phyloP scores from a whole-genome alignment of 2,888 invertebrate genomes.

The Corbicula japonica region DNA sequence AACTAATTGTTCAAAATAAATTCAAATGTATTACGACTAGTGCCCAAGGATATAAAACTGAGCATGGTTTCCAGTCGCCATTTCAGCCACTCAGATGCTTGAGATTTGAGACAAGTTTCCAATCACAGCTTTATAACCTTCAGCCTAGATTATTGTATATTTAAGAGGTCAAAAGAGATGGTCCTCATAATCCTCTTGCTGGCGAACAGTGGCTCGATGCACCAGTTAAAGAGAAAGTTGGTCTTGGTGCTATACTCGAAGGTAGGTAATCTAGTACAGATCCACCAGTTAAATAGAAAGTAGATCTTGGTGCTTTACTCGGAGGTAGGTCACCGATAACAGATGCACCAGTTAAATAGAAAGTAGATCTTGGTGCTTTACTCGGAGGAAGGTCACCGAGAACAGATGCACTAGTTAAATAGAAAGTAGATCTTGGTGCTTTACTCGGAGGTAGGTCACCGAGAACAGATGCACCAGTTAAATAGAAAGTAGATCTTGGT shows the following conservation, averaged over 20 bases:
- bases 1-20: not conserved
- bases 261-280: slow-evolving; percentile 16
- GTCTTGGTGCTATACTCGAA: slow-evolving; percentile 16
- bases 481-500: too few relatives aligned
- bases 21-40: not conserved
- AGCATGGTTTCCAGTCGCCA: too few relatives aligned
- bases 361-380: not conserved
- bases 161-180: slow-evolving; percentile 27
- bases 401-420: too few relatives aligned
- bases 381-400: too few relatives aligned
- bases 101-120: too few relatives aligned
- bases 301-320: not conserved
- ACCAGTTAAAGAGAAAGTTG: slow-evolving; percentile 36
- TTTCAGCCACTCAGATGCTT: too few relatives aligned
- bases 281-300: not conserved
- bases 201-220: slow-evolving; percentile 48
- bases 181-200: not conserved
- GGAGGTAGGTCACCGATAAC: not conserved
- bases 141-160: not conserved
- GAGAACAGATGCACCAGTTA: too few relatives aligned
- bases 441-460: too few relatives aligned
- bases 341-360: not conserved
- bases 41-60: too few relatives aligned
- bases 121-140: too few relatives aligned
- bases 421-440: too few relatives aligned